phyloP scores from a whole-genome alignment of 1,140 invertebrate genomes.

The Leptinotarsa undecemlineata region DNA sequence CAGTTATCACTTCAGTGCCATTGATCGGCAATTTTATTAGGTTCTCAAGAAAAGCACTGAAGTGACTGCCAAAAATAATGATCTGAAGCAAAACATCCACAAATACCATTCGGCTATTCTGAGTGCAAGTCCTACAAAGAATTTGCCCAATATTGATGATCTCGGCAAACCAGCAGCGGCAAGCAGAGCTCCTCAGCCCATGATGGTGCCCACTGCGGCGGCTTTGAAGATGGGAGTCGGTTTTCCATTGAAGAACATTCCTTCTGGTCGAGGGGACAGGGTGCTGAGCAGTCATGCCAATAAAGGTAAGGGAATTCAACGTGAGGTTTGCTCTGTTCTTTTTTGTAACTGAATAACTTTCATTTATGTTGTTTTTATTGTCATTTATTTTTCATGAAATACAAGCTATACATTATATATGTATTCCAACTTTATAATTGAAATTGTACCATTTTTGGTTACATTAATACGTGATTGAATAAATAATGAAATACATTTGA shows the following conservation, averaged over 20 bases:
- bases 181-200: constrained; percentile 56
- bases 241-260: constrained; percentile 71
- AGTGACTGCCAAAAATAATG: constrained; percentile 50
- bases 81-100: constrained; percentile 59
- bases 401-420: too few relatives aligned
- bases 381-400: too few relatives aligned
- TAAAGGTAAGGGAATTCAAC: constrained; percentile 57
- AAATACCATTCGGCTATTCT: constrained; percentile 65
- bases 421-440: too few relatives aligned
- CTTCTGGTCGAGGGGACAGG: constrained; percentile 60
- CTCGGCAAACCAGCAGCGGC: constrained; percentile 48
- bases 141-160: constrained; percentile 59
- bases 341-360: too few relatives aligned
- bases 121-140: constrained; percentile 62
- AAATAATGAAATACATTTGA: too few relatives aligned
- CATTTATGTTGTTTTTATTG: too few relatives aligned
- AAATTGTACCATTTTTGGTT: too few relatives aligned
- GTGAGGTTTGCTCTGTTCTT: too few relatives aligned
- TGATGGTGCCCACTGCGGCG: constrained; percentile 75
- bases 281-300: constrained; percentile 62
- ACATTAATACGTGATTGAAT: too few relatives aligned
- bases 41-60: constrained; percentile 64
- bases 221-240: constrained; percentile 81
- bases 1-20: too few relatives aligned
- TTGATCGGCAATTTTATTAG: constrained; percentile 43